These are phyloP conservation scores for Drosophila bipectinata DNA, from an alignment of 1,140 invertebrate genomes.

Conservation along the genomic window DNA sequence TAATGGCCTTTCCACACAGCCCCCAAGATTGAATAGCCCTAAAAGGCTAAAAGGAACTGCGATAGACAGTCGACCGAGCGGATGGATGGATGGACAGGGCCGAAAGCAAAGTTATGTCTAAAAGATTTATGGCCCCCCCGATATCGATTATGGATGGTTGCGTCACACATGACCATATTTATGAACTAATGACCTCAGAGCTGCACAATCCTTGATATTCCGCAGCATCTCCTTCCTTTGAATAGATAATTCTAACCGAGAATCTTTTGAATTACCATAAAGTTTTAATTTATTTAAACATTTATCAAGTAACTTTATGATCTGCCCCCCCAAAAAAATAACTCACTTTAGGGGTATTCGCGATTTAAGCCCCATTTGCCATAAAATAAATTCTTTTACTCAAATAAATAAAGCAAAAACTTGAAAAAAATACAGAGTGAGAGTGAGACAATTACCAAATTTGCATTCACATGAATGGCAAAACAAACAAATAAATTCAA, in stretches of 20 bases:
- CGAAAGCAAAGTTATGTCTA: constrained; percentile 25
- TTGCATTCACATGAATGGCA: constrained; percentile 74
- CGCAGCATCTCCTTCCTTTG: neutral
- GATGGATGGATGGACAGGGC: constrained; percentile 16
- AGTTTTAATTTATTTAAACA: constrained; percentile 8
- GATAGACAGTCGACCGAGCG: constrained; percentile 19
- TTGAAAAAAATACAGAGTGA: constrained; percentile 14
- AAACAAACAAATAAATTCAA: constrained; percentile 81
- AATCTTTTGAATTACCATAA: neutral
- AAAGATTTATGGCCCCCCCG: constrained; percentile 38
- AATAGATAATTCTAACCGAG: neutral
- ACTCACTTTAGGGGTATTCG: constrained; percentile 30
- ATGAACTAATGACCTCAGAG: constrained; percentile 14
- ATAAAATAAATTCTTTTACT: constrained; percentile 64
- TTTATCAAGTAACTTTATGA: constrained; percentile 24
- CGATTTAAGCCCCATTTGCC: constrained; percentile 54
- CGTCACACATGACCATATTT: constrained; percentile 14
- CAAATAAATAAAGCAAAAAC: constrained; percentile 59
- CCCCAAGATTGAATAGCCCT: constrained; percentile 54
- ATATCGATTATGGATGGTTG: constrained; percentile 36
- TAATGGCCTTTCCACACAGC: constrained; percentile 76
- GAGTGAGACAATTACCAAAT: constrained; percentile 71
- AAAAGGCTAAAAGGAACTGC: constrained; percentile 26
- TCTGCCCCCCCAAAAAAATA: constrained; percentile 21
- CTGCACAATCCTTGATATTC: neutral